Evolutionary conservation across 2,888 invertebrate genomes (phyloP), one percentile per base, ranked within the genome.

Genomic region (Drosophila neotestacea): DNA sequence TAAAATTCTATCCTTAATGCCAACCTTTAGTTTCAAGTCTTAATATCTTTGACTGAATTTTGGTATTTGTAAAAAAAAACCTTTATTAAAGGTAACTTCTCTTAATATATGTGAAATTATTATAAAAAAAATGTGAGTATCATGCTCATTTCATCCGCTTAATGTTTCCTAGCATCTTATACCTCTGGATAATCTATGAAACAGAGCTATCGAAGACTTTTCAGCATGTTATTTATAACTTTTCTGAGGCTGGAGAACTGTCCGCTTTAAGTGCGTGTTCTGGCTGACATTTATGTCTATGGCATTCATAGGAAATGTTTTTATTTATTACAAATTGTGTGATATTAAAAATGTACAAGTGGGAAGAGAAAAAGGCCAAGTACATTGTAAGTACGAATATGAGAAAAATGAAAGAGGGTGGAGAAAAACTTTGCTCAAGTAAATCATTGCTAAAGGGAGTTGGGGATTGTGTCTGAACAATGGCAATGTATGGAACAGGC

Each of bases 311-410:
- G 61, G 79, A 70, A 77, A 73, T 70, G 54, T 52, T 61, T 69
- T 66, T 66, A 80, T 86, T 83, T 83, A 84, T 84, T 81, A 83
- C 87, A 86, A 86, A 86, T 83, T 84, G 81, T 77, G 73, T 73
- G 79, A 70, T 78, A 86, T 83, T 83, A 83, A 83, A 86, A 86
- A 84, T 85, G 86, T 81, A 81, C 39, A 39, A 59, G 58, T 39
- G 42, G 30, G 1, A 22, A 11, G 47, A 48, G 56, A 13, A 39
- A 28, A 38, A 27, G 52, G 1, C 4, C n/a, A 51, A 62, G 59
- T 52, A 75, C 54, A 66, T 62, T 46, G 71, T 44, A 16, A 51
- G 72, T 48, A 47, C 46, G 22, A 13, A 30, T 39, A 36, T 41
- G 47, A 27, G 28, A 11, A 16, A 39, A n/a, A 13, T 16, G 27